Percentiles rank a stretch among this genome's conserved stretches.
Evolutionary conservation across 2,113 vertebrate genomes (phyloP).

Genomic region (Cricetomys ansorgei): DNA sequence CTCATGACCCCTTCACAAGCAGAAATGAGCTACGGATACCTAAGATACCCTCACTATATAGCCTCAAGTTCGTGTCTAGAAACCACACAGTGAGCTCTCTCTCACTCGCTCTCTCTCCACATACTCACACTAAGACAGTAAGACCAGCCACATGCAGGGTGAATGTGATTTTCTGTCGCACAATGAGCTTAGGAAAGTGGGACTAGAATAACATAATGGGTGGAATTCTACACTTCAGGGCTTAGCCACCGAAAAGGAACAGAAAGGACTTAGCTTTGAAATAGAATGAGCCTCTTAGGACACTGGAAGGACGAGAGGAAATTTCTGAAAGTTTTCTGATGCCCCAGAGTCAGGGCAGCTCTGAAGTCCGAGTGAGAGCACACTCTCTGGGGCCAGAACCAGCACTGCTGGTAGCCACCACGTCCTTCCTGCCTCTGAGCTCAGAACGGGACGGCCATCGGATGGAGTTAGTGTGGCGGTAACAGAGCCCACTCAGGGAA

Average conservation of each 20-base stretch:
- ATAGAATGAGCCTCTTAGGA: background rate
- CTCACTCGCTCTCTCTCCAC: background rate
- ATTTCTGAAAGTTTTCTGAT: background rate
- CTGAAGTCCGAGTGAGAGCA: background rate
- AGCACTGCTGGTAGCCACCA: background rate
- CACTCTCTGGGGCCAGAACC: background rate
- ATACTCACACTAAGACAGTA: too few relatives aligned
- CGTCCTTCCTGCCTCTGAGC: background rate
- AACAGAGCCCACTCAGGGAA: background rate
- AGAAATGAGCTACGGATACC: background rate
- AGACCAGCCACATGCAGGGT: background rate
- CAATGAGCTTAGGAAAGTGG: background rate
- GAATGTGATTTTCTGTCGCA: background rate
- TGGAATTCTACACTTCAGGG: background rate
- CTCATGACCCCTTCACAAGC: background rate
- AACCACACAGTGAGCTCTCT: too few relatives aligned
- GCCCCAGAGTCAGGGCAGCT: background rate
- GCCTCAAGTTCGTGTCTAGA: background rate
- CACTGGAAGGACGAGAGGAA: background rate
- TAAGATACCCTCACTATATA: background rate
- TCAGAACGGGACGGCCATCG: accelerated
- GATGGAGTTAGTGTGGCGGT: background rate
- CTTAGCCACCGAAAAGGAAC: background rate
- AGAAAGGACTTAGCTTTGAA: background rate
- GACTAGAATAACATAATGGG: background rate